Evolutionary conservation across 2,113 vertebrate genomes (phyloP).

Genomic region (Hippocampus mohnikei): DNA sequence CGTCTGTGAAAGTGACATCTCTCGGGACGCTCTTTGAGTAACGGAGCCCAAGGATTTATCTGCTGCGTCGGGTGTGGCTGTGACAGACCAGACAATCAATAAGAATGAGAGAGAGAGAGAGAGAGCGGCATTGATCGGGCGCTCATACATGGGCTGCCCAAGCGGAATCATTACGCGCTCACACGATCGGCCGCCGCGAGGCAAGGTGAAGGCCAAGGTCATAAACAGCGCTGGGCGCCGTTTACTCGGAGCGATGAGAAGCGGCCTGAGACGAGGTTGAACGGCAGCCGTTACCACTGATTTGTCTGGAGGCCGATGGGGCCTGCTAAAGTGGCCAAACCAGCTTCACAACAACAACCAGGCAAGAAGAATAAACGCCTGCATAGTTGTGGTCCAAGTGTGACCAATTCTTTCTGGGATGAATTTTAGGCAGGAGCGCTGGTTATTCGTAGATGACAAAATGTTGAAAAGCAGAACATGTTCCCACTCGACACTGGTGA

Average conservation of each 20-base stretch:
- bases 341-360: background rate
- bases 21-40: slow-evolving; percentile 34
- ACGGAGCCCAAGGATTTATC: slow-evolving; percentile 20
- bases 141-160: slow-evolving; percentile 36
- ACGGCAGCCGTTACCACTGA: background rate
- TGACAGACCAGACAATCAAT: slow-evolving; percentile 50
- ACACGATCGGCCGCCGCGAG: slow-evolving; percentile 26
- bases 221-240: slow-evolving; percentile 18
- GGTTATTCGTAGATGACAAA: too few species aligned
- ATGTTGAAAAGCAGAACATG: too few species aligned
- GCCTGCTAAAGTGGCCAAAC: background rate
- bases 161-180: slow-evolving; percentile 49
- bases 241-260: slow-evolving; percentile 3
- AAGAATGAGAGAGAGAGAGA: slow-evolving; percentile 19
- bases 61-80: slow-evolving; percentile 15
- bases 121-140: slow-evolving; percentile 47
- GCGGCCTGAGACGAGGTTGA: slow-evolving; percentile 26
- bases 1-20: slow-evolving; percentile 31
- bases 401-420: background rate
- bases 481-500: too few species aligned
- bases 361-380: background rate
- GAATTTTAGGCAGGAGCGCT: too few species aligned
- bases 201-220: slow-evolving; percentile 61
- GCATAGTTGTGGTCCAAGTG: background rate
- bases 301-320: background rate